phyloP scores from a whole-genome alignment of 2,113 vertebrate genomes.

The Corvus hawaiiensis region DNA sequence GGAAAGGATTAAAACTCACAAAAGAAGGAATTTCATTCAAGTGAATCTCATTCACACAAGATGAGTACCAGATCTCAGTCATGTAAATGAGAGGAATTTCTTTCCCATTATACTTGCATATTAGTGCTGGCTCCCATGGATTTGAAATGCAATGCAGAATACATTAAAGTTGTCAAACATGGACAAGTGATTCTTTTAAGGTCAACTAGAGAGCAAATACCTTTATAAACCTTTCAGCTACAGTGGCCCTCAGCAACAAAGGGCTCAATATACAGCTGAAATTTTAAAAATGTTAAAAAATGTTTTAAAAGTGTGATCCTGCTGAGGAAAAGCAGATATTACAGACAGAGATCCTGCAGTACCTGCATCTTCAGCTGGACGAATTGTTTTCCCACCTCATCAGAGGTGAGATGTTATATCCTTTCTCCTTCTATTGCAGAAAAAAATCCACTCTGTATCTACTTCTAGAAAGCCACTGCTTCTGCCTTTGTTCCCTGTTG shows the following conservation, averaged over 20 bases:
- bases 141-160: conserved; percentile 21
- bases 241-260: neutral
- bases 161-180: conserved; percentile 14
- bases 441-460: neutral
- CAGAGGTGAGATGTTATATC: neutral
- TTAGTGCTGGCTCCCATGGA: neutral
- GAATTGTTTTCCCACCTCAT: neutral
- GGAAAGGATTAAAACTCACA: conserved; percentile 1
- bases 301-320: neutral
- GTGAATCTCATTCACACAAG: conserved; percentile 23
- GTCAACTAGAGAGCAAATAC: neutral
- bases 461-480: neutral
- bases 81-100: conserved; percentile 36
- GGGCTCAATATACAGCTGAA: neutral
- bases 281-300: neutral
- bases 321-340: neutral
- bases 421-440: neutral
- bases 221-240: neutral
- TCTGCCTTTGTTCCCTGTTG: neutral
- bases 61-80: conserved; percentile 18
- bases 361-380: neutral
- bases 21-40: neutral
- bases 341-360: neutral
- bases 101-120: conserved; percentile 42
- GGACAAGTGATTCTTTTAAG: neutral